These are phyloP conservation scores for Remorina albescens DNA, from an alignment of 2,797 vertebrate genomes.

Conservation along the genomic window DNA sequence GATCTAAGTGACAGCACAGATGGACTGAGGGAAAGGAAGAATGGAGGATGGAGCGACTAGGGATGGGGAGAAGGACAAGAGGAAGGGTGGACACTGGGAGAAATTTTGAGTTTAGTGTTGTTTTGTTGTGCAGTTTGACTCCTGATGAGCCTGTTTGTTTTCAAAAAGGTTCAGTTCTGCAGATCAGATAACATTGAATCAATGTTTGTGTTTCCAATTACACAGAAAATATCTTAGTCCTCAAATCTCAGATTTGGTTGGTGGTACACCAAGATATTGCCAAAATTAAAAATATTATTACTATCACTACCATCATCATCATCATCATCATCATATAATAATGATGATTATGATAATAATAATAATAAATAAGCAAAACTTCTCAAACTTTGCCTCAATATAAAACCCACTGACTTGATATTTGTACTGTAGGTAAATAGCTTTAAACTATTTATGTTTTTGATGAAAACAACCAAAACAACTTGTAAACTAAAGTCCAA, in stretches of 20 bases:
- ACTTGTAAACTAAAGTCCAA: background rate
- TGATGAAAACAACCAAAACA: background rate
- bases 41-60: slow-evolving; percentile 52
- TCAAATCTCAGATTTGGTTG: background rate
- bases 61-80: slow-evolving; percentile 41
- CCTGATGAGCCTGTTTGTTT: background rate
- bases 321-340: too few relatives aligned
- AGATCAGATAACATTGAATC: background rate
- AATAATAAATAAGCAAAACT: too few relatives aligned
- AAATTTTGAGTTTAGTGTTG: background rate
- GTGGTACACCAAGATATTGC: background rate
- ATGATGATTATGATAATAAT: too few relatives aligned
- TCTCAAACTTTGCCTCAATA: background rate
- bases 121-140: slow-evolving; percentile 6
- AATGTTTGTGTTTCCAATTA: too few relatives aligned
- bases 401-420: background rate
- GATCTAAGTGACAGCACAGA: slow-evolving; percentile 96
- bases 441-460: background rate
- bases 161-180: background rate
- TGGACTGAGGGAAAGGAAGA: slow-evolving; percentile 84
- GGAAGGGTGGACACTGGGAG: slow-evolving; percentile 28
- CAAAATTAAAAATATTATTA: too few relatives aligned
- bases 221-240: background rate
- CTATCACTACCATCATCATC: too few relatives aligned
- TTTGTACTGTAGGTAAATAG: background rate